Percentiles rank a stretch among this genome's conserved stretches.
Evolutionary conservation across 2,113 vertebrate genomes (phyloP).

Genomic region (Amphiprion ocellaris): DNA sequence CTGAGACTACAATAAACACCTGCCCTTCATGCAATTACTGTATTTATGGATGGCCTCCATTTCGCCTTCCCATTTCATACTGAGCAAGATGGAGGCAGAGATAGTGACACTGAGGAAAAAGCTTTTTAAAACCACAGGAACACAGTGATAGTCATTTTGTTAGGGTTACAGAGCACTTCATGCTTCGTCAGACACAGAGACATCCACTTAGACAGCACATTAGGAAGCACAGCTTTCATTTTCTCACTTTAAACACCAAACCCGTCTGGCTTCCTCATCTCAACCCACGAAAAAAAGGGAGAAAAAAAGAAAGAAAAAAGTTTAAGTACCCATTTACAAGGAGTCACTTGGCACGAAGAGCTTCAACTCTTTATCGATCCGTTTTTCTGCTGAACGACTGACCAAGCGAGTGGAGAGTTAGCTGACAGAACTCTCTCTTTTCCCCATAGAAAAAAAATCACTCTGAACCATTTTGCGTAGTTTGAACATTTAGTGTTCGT

Average conservation of each 20-base stretch:
- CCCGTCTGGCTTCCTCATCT: conserved; percentile 71
- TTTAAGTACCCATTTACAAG: conserved; percentile 83
- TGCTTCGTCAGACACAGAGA: conserved; percentile 81
- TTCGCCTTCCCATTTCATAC: conserved; percentile 61
- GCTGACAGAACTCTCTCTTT: conserved; percentile 63
- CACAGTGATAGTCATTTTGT: conserved; percentile 80
- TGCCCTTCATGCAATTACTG: conserved; percentile 71
- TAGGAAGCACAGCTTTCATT: conserved; percentile 82
- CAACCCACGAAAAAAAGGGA: conserved; percentile 41
- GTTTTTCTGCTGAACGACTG: conserved; percentile 83
- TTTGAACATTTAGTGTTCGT: conserved; percentile 79
- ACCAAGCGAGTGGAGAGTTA: conserved; percentile 80
- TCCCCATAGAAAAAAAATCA: conserved; percentile 62
- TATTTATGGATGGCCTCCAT: conserved; percentile 69
- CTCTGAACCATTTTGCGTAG: conserved; percentile 75
- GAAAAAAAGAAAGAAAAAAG: conserved; percentile 57
- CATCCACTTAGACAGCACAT: conserved; percentile 82
- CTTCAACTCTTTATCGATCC: conserved; percentile 87
- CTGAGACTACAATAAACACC: conserved; percentile 65
- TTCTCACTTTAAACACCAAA: conserved; percentile 75
- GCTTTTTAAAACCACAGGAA: conserved; percentile 77
- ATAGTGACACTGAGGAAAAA: conserved; percentile 65
- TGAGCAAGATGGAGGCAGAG: conserved; percentile 65
- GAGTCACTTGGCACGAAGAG: conserved; percentile 84
- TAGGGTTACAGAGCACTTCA: conserved; percentile 83